These are phyloP conservation scores for Trypoxylus dichotomus DNA, from an alignment of 1,140 invertebrate species.

Conservation along the genomic window DNA sequence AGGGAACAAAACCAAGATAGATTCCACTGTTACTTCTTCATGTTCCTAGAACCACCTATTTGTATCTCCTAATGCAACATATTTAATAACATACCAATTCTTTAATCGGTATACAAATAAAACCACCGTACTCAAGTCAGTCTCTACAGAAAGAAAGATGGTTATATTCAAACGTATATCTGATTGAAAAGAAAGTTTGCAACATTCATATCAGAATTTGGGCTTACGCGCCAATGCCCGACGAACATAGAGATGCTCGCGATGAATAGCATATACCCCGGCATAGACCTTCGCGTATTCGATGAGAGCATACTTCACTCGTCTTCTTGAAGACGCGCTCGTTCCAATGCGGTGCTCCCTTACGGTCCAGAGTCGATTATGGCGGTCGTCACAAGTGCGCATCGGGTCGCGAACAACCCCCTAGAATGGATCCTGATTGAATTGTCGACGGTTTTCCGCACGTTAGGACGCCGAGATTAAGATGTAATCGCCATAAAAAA, in stretches of 20 bases:
- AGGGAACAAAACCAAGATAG: no score
- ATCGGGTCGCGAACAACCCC: neutral
- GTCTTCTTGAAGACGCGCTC: neutral
- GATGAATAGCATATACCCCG: neutral
- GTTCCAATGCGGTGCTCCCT: neutral
- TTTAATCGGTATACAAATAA: no score
- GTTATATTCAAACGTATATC: neutral
- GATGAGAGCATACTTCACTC: slow-evolving; percentile 12
- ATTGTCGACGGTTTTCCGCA: slow-evolving; percentile 24
- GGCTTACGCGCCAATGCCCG: neutral
- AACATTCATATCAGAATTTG: slow-evolving; percentile 15
- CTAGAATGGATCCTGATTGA: slow-evolving; percentile 22
- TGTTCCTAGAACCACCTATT: no score
- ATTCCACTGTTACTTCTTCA: no score
- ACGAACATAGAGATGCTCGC: neutral
- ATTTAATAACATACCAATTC: no score
- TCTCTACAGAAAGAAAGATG: neutral
- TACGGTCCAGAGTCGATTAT: slow-evolving; percentile 17
- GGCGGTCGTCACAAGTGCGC: slow-evolving; percentile 5
- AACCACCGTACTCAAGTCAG: no score
- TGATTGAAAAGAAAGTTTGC: neutral
- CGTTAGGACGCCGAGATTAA: slow-evolving; percentile 18
- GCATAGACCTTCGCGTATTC: neutral
- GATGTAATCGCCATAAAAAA: slow-evolving; percentile 25
- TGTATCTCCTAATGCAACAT: no score